Evolutionary conservation across 1,140 invertebrate genomes (phyloP).

Genomic region (Stenopsyche tienmushanensis): DNA sequence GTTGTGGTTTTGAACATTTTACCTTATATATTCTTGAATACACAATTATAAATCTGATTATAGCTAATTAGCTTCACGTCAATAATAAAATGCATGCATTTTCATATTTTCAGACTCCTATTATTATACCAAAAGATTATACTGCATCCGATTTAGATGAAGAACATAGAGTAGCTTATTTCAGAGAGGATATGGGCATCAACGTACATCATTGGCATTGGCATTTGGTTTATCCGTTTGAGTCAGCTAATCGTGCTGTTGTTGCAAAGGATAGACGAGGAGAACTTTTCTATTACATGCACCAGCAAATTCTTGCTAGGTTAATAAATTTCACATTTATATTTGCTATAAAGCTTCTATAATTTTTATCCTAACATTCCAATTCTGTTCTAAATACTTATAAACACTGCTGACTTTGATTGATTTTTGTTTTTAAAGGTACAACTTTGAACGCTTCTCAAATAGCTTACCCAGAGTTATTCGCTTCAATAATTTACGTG

Average conservation of each 20-base stretch:
- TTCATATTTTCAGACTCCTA: constrained; percentile 54
- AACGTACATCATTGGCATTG: constrained; percentile 84
- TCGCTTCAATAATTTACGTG: constrained; percentile 61
- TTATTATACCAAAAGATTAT: constrained; percentile 70
- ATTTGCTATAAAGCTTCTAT: neutral
- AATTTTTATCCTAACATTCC: neutral
- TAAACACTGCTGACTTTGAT: too few species aligned
- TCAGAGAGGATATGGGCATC: constrained; percentile 71
- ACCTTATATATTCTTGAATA: too few species aligned
- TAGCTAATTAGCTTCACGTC: neutral
- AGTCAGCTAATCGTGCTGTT: constrained; percentile 57
- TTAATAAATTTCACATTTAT: constrained; percentile 35
- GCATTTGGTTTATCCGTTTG: constrained; percentile 78
- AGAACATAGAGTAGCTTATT: constrained; percentile 75
- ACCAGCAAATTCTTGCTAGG: constrained; percentile 70
- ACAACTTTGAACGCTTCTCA: constrained; percentile 69
- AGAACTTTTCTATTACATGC: constrained; percentile 79
- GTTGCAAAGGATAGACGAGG: constrained; percentile 71
- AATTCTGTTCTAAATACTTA: too few species aligned
- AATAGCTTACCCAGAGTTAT: constrained; percentile 61
- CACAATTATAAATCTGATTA: neutral
- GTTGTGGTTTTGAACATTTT: too few species aligned
- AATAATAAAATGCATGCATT: neutral
- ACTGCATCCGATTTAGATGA: constrained; percentile 71
- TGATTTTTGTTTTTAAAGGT: too few species aligned